A percentile compares a stretch with the other conserved stretches of the same genome.
Conservation (phyloP, 1,140 invertebrate genomes). For the Scaptomyza pallida region DNA sequence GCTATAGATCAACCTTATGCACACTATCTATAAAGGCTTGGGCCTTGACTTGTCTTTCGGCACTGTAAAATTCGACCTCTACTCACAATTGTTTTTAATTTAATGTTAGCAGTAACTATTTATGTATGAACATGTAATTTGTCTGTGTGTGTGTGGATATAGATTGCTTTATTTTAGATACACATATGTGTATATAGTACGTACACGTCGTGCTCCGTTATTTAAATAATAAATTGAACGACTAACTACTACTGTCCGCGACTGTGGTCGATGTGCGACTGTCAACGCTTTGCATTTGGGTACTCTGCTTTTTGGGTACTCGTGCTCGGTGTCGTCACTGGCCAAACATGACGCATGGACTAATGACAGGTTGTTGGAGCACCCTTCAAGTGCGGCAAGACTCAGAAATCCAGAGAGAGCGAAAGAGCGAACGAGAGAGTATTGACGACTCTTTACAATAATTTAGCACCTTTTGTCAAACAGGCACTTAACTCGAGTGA, state of each 20-base stretch:
- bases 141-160: constrained; percentile 17
- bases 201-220: constrained; percentile 30
- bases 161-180: constrained; percentile 16
- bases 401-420: constrained; percentile 9
- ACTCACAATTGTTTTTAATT: constrained; percentile 79
- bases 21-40: constrained; percentile 1
- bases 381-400: constrained; percentile 1
- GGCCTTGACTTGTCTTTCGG: constrained; percentile 33
- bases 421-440: constrained; percentile 4
- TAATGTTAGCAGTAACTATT: constrained; percentile 57
- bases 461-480: constrained; percentile 49
- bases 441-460: constrained; percentile 27
- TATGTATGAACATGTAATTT: constrained; percentile 15
- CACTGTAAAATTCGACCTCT: constrained; percentile 54
- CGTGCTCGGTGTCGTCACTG: constrained; percentile 42
- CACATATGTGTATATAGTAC: constrained; percentile 9
- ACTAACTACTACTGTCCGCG: constrained; percentile 65
- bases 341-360: constrained; percentile 32
- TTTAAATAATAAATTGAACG: constrained; percentile 45
- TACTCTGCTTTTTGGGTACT: constrained; percentile 35
- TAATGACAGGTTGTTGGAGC: constrained; percentile 25
- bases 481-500: constrained; percentile 53
- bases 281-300: constrained; percentile 57
- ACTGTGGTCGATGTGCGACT: constrained; percentile 67
- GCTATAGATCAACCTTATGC: not conserved